A percentile compares a stretch with the other conserved stretches of the same genome.
These are phyloP conservation scores for Tonatia bakeri DNA, from an alignment of 2,113 vertebrate genomes.

Conservation along the genomic window DNA sequence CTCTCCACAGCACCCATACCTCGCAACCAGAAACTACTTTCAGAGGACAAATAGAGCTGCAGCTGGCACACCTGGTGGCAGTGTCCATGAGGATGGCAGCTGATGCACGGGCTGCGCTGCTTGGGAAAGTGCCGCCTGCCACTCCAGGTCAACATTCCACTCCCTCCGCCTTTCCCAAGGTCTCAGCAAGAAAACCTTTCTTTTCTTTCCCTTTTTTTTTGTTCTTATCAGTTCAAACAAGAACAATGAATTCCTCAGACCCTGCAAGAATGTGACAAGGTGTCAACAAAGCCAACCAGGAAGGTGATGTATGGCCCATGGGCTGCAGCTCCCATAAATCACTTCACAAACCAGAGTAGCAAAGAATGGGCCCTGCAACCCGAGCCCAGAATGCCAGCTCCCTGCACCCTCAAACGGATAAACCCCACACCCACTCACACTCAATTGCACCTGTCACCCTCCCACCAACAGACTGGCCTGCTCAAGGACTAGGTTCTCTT, in stretches of 20 bases:
- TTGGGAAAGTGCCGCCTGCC: constrained; percentile 78
- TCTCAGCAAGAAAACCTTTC: constrained; percentile 80
- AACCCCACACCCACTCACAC: background rate
- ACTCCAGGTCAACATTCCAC: constrained; percentile 79
- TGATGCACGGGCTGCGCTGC: background rate
- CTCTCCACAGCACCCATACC: background rate
- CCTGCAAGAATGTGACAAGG: constrained; percentile 87
- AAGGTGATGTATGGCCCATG: constrained; percentile 85
- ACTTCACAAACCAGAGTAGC: constrained; percentile 74
- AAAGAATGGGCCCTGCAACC: constrained; percentile 72
- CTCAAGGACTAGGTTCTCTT: background rate
- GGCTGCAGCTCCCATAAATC: constrained; percentile 82
- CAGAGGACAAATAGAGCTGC: background rate
- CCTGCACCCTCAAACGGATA: background rate
- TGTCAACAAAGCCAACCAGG: constrained; percentile 87
- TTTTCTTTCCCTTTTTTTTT: constrained; percentile 51
- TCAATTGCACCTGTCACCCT: constrained; percentile 67
- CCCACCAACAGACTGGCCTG: constrained; percentile 27
- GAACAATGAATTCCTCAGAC: constrained; percentile 87
- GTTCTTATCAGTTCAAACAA: constrained; percentile 89
- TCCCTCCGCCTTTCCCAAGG: constrained; percentile 83
- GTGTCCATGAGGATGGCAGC: constrained; percentile 57
- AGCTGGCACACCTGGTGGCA: constrained; percentile 48
- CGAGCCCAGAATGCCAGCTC: constrained; percentile 33
- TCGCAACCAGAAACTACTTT: background rate